phyloP scores from a whole-genome alignment of 2,113 vertebrate species.

The Camarhynchus parvulus region DNA sequence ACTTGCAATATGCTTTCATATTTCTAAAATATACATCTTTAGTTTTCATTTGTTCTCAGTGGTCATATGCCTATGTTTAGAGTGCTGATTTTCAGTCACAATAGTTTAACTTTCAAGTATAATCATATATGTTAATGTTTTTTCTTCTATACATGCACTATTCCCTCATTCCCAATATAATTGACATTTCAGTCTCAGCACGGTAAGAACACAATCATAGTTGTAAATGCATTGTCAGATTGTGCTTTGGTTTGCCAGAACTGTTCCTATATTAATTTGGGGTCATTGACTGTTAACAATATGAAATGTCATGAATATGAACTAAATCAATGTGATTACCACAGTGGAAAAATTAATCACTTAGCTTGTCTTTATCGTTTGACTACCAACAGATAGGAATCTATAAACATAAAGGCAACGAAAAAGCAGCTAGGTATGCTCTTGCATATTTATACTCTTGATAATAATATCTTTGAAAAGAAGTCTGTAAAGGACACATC shows the following conservation, averaged over 20 bases:
- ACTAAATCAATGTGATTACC: slow-evolving; percentile 63
- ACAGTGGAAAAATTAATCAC: slow-evolving; percentile 64
- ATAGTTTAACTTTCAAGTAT: background rate
- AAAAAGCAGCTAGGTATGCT: slow-evolving; percentile 13
- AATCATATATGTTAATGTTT: background rate
- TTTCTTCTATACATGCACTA: background rate
- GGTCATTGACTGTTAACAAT: slow-evolving; percentile 56
- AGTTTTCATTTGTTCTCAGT: background rate
- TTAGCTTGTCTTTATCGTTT: slow-evolving; percentile 55
- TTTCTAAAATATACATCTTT: background rate
- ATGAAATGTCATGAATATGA: slow-evolving; percentile 63
- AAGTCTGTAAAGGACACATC: background rate
- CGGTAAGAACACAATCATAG: background rate
- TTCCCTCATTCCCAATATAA: background rate
- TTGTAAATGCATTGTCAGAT: slow-evolving; percentile 42
- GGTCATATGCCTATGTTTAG: background rate
- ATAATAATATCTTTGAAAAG: slow-evolving; percentile 6
- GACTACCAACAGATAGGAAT: slow-evolving; percentile 46
- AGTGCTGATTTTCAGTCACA: background rate
- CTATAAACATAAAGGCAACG: slow-evolving; percentile 48
- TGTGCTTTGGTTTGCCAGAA: slow-evolving; percentile 49
- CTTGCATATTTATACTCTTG: slow-evolving; percentile 43
- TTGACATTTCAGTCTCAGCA: slow-evolving; percentile 24
- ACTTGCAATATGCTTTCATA: background rate
- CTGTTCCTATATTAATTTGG: slow-evolving; percentile 44